Base-by-base conservation (phyloP, 2,113 vertebrate genomes). In the Ploceus nigricollis region DNA sequence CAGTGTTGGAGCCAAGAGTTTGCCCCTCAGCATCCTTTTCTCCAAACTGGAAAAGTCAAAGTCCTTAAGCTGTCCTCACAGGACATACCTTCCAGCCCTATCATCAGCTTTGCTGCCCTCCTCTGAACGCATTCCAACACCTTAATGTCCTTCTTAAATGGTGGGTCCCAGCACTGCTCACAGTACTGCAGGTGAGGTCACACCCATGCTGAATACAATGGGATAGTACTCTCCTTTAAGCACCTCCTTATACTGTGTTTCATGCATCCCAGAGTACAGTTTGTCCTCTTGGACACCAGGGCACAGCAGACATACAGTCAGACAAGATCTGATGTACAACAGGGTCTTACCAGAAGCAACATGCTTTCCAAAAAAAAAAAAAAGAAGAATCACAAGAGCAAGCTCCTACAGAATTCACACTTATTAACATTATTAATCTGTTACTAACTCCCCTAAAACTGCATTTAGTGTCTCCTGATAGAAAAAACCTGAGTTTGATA, bases 131-230 rank as follows among this genome's bases (percentile, higher is more conserved):
- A 50, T 35, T 58, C 10, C 4, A 54, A 24, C 4, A 65, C 39
- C n/a, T 22, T 6, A 53, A 44, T 6, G 20, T 13, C 24, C 18
- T 35, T 37, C 18, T 39, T 37, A 72, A 54, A 40, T 2, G 61
- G 28, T 15, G 21, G 9, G 24, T 7, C 39, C 27, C n/a, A 47
- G 78, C 70, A 33, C 3, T 70, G 66, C 16, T 31, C 42, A 40
- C 44, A 22, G 40, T 4, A 47, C 27, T 33, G 16, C 14, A 39
- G 11, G 42, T 25, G 31, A 88, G 31, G n/a, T 45, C 1, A 1
- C 24, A n/a, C 2, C 6, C 61, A 6, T 4, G 11, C 28, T 56
- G 35, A 39, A 31, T 4, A 19, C 9, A 18, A 39, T 1, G 9
- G 47, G 27, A 24, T 10, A 25, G 68, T 14, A 7, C 6, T 3